Base-by-base conservation (phyloP, 1,140 invertebrate species). In the Papilio polyxenes region DNA sequence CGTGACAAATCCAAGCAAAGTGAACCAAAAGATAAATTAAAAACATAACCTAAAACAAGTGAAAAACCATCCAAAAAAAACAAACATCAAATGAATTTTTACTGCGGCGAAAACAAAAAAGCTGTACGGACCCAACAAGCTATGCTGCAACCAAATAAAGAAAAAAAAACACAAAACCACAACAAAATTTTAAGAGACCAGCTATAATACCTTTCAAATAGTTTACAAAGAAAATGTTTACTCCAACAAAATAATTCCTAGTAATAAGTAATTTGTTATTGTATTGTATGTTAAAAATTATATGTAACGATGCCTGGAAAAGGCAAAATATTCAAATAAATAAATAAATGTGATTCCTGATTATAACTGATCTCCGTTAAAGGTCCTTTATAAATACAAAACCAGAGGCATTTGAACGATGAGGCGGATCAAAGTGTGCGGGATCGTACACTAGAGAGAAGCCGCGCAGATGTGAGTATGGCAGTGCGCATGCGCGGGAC, bases 361-460 rank as follows among this genome's bases (percentile, higher is more conserved):
- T 77, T 62, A 17, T 23, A 80, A 82, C 31, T 53, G 15, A 31
- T 59, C 13, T 78, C 37, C 51, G 37, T 78, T 62, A 83, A 69
- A 59, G 82, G 80, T 75, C 77, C 53, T 72, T 83, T 53, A 72
- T 44, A 84, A 85, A 75, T 84, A 81, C 74, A 82, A 81, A 74
- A 77, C 81, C 82, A 84, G 82, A 62, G 48, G 51, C 5, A 53
- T 53, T 17, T 17, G 0, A 53, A 65, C 20, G 80, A 81, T 83
- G 40, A 83, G 7, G 11, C 13, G 10, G 3, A 1, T 65, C 62
- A 2, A 17, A 53, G 2, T 31, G 48, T 23, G 3, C 53, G 48
- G 3, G 6, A 11, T 82, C 87, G 82, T 95, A 98, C 97, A 98
- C 96, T 62, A 97, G 96, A 82, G 96, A 93, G 92, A 98, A 98